These are phyloP conservation scores for Lysandra coridon DNA, from an alignment of 2,888 invertebrate genomes.

Conservation along the genomic window DNA sequence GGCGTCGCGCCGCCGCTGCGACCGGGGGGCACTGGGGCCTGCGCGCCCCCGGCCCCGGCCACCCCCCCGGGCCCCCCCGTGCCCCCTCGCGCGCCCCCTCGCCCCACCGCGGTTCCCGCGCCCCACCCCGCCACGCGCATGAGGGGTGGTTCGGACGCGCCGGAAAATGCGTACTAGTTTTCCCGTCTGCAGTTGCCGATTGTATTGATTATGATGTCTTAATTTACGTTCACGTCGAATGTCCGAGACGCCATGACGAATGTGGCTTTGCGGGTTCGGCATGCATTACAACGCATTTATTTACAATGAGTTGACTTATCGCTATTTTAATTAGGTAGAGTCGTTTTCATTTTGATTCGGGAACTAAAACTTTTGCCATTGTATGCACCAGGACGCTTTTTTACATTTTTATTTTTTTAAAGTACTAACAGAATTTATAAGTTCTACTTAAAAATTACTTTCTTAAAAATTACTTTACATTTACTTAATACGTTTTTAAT, in stretches of 20 bases:
- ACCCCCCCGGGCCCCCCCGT: constrained; percentile 43
- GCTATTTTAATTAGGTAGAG: neutral
- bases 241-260: constrained; percentile 7
- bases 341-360: neutral
- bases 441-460: neutral
- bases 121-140: constrained; percentile 48
- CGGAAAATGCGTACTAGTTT: constrained; percentile 74
- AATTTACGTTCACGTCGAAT: constrained; percentile 42
- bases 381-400: neutral
- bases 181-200: constrained; percentile 64
- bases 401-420: neutral
- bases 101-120: constrained; percentile 45
- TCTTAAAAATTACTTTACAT: too few species aligned
- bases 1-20: constrained; percentile 78
- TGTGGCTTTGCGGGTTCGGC: neutral
- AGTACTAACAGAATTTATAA: neutral
- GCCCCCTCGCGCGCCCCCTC: constrained; percentile 44
- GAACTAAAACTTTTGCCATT: neutral
- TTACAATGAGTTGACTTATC: neutral
- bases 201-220: constrained; percentile 58
- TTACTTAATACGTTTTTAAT: too few species aligned
- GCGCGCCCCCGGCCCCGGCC: constrained; percentile 52
- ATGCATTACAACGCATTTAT: neutral
- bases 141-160: constrained; percentile 55
- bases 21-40: constrained; percentile 74